Base-by-base conservation (phyloP, 2,797 vertebrate species). In the Melanotaenia parkinsoni region DNA sequence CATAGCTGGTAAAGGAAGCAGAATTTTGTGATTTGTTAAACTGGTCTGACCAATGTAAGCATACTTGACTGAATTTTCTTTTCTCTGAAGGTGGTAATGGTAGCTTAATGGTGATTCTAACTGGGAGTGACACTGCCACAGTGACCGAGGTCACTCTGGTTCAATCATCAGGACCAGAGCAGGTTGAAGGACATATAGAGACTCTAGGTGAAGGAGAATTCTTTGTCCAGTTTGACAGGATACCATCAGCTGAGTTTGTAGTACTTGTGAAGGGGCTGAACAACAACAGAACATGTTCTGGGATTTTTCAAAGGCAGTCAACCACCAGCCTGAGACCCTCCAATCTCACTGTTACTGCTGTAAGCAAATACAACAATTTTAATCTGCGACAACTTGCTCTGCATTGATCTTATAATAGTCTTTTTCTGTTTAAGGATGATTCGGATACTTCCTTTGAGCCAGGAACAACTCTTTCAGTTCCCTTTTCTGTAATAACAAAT, bases 301-400 rank as follows among this genome's bases (percentile, higher is more conserved):
- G 12, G 1, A 0, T n/a, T 20, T 94, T 94, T 68, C 88, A 92
- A 59, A 88, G 93, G 35, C 89, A 91, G 54, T 82, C 90, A 1
- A 1, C 79, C 12, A 91, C 77, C 65, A 87, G 5, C 67, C 67
- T 90, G n/a, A 91, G 65, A 60, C 43, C 85, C 32, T 94, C 93
- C 14, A 81, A 63, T 63, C 7, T 92, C n/a, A 88, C 65, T 0
- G 59, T 94, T 14, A 65, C 58, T 6, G 12, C 35, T 58, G 61
- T 72, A 50, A 64, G 70, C 32, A 58, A n/a, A 64, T 20, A 1
- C 40, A 26, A 22, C 1, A 1, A 3, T 38, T 28, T 18, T 24
- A 10, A 3, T 12, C 28, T 3, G 9, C 88, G 90, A 72, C 83
- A 51, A 43, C 16, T 37, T 58, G 35, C 35, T 37, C 35, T 37